phyloP scores from a whole-genome alignment of 2,888 invertebrate species.

The Drosophila ustulata region DNA sequence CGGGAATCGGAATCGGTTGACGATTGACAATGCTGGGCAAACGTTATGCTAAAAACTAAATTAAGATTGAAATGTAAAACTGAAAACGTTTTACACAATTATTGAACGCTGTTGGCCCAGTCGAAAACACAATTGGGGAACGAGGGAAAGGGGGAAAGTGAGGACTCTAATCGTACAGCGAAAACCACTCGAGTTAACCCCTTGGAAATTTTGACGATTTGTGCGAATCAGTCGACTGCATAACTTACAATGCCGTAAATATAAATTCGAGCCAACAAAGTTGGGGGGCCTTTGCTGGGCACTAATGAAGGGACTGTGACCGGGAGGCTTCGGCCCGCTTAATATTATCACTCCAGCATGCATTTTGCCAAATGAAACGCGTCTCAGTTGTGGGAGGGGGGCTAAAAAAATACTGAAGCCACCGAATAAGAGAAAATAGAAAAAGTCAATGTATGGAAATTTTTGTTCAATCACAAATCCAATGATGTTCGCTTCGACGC shows the following conservation, averaged over 20 bases:
- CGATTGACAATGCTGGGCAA: slow-evolving; percentile 55
- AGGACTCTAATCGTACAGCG: slow-evolving; percentile 79
- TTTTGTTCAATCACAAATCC: slow-evolving; percentile 82
- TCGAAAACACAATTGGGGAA: slow-evolving; percentile 27
- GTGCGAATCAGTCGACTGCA: slow-evolving; percentile 82
- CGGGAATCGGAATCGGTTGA: not conserved
- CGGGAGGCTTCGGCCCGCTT: slow-evolving; percentile 23
- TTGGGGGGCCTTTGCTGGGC: not conserved
- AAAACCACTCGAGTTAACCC: slow-evolving; percentile 78
- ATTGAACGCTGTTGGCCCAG: slow-evolving; percentile 62
- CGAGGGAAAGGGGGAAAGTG: not conserved
- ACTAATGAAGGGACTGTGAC: slow-evolving; percentile 62
- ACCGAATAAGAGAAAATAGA: slow-evolving; percentile 19
- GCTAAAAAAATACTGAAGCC: not conserved
- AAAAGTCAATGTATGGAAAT: slow-evolving; percentile 80
- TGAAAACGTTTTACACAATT: slow-evolving; percentile 84
- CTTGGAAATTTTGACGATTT: slow-evolving; percentile 60
- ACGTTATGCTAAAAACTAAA: slow-evolving; percentile 82
- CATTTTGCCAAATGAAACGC: slow-evolving; percentile 72
- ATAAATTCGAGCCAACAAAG: slow-evolving; percentile 66
- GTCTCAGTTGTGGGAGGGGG: not conserved
- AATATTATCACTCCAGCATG: slow-evolving; percentile 77
- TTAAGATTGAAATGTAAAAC: slow-evolving; percentile 84
- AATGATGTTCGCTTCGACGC: slow-evolving; percentile 84
- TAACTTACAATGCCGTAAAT: slow-evolving; percentile 83